Evolutionary conservation across 2,888 invertebrate genomes (phyloP), one percentile per base, ranked within the genome.

Genomic region (Ophioninae sp.): DNA sequence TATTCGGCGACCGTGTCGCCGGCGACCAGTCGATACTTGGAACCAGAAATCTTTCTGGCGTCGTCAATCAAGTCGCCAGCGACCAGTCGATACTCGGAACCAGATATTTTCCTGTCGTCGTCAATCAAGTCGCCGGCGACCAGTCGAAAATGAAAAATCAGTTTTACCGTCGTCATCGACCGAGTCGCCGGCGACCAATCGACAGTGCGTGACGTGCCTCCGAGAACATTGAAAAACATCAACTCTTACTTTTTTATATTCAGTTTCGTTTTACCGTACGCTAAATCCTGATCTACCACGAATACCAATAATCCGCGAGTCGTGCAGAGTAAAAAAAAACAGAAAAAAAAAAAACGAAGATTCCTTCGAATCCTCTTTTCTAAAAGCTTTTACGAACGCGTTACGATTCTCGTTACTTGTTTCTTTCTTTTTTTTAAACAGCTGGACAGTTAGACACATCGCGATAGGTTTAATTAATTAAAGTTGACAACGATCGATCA

Each of bases 251-350:
- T 70, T 17, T 50, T 50, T 50, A 5, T 0, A 23, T 20, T 67
- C 17, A 70, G 23, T 57, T 69, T 84, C 74, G 65, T 79, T 81
- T 76, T 83, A 84, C 39, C 65, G 61, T 81, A 10, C 59, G 56
- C 64, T 37, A 17, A 30, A 30, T 13, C 72, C 59, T 68, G 56
- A 64, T 69, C 39, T 79, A 70, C 61, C 62, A 72, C 7, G 61
- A 79, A 44, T 70, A 17, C 59, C 81, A 50, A 17, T 50, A 17
- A 50, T 50, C 50, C 50, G 79, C 30, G 30, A 30, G 30, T 30
- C 30, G 30, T 30, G 30, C 30, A 30, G 30, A n/a, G n/a, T n/a
- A n/a, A n/a, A n/a, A n/a, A n/a, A n/a, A n/a, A n/a, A n/a, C n/a
- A n/a, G n/a, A n/a, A n/a, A n/a, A n/a, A n/a, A n/a, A n/a, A 30